Evolutionary conservation across 2,797 vertebrate species (phyloP).

Genomic region (Lepus oiostolus): DNA sequence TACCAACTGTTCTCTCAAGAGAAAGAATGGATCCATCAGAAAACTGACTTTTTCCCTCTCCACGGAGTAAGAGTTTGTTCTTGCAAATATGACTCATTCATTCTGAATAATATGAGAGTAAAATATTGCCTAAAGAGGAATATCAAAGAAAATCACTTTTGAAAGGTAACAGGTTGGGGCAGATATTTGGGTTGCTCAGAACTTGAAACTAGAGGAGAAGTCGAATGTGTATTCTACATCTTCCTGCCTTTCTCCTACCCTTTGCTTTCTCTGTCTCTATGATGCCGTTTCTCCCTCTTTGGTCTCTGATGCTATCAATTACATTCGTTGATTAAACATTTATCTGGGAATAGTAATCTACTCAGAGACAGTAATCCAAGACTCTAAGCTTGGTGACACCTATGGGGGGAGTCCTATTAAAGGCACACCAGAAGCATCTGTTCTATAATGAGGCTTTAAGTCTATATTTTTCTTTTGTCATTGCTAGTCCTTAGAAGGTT

Average conservation of each 20-base stretch:
- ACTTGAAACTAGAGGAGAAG: background rate
- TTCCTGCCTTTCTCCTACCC: background rate
- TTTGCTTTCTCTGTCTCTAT: background rate
- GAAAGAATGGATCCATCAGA: background rate
- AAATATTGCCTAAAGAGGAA: background rate
- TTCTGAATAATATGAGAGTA: background rate
- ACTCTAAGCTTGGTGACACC: background rate
- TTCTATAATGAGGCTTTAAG: background rate
- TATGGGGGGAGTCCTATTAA: background rate
- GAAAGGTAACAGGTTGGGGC: background rate
- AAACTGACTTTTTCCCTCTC: background rate
- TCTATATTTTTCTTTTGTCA: conserved; percentile 42
- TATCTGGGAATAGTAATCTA: background rate
- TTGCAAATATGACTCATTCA: background rate
- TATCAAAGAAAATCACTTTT: background rate
- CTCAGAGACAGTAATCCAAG: background rate
- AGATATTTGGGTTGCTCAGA: background rate
- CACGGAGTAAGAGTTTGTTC: background rate
- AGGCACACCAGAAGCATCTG: background rate
- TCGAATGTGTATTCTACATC: accelerated
- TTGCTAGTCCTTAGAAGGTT: conserved; percentile 1
- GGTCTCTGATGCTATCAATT: background rate
- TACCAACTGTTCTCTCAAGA: background rate
- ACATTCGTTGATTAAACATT: background rate
- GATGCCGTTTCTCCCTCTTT: background rate